A percentile compares a stretch with the other conserved stretches of the same genome.
Conservation (phyloP, 2,113 vertebrate genomes). For the Corvus hawaiiensis region DNA sequence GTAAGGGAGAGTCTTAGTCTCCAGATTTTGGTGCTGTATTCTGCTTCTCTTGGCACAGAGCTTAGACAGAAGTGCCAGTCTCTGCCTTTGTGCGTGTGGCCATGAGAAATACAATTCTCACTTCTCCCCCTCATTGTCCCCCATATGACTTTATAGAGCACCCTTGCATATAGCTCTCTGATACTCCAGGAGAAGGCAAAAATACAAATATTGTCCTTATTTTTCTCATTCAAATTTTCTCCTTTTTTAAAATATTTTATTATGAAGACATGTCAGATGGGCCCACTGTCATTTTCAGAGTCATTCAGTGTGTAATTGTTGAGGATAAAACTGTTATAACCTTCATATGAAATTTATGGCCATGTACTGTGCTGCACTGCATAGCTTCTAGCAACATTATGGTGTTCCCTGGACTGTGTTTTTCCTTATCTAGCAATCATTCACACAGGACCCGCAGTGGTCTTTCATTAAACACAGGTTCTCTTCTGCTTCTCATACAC, state of each 20-base stretch:
- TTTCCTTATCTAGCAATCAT: not conserved
- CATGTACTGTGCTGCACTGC: not conserved
- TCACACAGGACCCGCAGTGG: not conserved
- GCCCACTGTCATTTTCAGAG: constrained; percentile 37
- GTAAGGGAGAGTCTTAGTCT: fast-evolving
- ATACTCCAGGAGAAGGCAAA: not conserved
- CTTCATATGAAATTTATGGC: constrained; percentile 29
- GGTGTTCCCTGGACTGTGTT: not conserved
- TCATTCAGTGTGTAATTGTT: constrained; percentile 39
- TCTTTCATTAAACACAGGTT: not conserved
- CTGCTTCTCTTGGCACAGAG: not conserved
- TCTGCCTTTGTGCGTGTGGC: not conserved
- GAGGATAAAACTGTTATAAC: constrained; percentile 41
- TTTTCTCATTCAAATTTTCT: not conserved
- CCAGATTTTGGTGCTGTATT: not conserved
- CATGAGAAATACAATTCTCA: not conserved
- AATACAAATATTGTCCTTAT: not conserved
- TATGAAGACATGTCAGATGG: constrained; percentile 19
- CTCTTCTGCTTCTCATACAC: not conserved
- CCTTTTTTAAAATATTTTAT: not conserved
- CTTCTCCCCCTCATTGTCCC: not conserved
- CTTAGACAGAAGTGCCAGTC: not conserved
- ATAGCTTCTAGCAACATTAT: not conserved
- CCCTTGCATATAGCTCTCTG: not conserved
- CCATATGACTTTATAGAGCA: not conserved